A percentile compares a stretch with the other conserved stretches of the same genome.
phyloP scores from a whole-genome alignment of 2,113 vertebrate species.

The Brevimyrus niger region DNA sequence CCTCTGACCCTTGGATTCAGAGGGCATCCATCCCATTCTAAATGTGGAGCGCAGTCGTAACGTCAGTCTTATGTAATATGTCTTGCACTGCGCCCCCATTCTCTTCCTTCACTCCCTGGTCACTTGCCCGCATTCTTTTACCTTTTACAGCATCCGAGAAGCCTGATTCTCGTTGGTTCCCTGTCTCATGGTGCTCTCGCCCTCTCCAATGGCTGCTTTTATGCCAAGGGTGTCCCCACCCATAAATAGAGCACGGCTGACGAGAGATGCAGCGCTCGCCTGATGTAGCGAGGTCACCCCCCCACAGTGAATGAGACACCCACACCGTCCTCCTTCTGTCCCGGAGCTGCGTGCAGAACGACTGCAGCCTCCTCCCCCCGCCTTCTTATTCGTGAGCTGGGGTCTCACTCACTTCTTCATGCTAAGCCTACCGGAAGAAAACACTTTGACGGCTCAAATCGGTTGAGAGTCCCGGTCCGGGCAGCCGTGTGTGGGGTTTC shows the following conservation, averaged over 20 bases:
- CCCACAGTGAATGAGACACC: neutral
- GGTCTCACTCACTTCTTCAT: neutral
- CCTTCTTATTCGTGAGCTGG: neutral
- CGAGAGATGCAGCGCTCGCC: neutral
- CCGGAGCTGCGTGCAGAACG: neutral
- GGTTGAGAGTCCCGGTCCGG: neutral
- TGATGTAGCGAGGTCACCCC: neutral
- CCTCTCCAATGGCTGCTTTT: neutral
- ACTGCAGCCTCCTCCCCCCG: neutral
- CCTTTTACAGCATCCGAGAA: neutral
- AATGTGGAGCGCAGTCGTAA: neutral
- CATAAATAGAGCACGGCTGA: neutral
- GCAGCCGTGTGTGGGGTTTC: neutral
- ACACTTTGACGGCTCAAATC: neutral
- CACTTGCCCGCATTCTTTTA: neutral
- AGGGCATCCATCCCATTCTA: neutral
- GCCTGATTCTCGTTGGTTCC: neutral
- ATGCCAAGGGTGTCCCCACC: slow-evolving; percentile 1
- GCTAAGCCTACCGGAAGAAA: neutral
- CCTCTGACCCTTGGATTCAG: neutral
- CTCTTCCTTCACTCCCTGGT: neutral
- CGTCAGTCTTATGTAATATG: neutral
- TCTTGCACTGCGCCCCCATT: neutral
- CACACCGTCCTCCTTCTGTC: neutral
- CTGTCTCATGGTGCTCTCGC: neutral